phyloP scores from a whole-genome alignment of 2,888 invertebrate species.

The Phaedon cochleariae region DNA sequence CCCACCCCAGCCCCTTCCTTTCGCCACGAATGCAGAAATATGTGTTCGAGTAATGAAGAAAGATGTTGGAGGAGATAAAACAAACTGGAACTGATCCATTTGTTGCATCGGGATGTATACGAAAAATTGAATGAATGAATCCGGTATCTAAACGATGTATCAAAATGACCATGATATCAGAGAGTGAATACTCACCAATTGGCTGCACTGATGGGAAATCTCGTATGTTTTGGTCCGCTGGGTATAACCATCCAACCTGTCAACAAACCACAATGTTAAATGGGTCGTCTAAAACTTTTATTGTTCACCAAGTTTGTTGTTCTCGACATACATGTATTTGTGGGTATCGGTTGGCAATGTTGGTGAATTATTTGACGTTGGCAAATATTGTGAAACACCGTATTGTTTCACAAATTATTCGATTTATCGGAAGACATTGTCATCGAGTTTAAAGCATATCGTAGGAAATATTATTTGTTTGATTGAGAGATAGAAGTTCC shows the following conservation, averaged over 20 bases:
- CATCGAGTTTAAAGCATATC: too few species aligned
- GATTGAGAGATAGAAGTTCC: too few species aligned
- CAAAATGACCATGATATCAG: background rate
- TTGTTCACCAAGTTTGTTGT: background rate
- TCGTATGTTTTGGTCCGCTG: slow-evolving; percentile 40
- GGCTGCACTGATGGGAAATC: background rate
- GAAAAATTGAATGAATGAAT: too few species aligned
- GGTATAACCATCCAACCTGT: slow-evolving; percentile 39
- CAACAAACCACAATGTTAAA: slow-evolving; percentile 48
- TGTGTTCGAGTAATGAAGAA: too few species aligned
- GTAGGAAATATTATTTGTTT: too few species aligned
- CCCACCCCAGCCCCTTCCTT: too few species aligned
- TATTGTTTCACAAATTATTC: background rate
- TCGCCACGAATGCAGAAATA: too few species aligned
- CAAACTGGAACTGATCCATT: too few species aligned
- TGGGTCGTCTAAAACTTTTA: slow-evolving; percentile 7
- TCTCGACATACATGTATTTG: background rate
- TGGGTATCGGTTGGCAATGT: background rate
- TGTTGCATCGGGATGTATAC: too few species aligned
- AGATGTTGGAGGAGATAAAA: too few species aligned
- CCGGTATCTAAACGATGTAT: too few species aligned
- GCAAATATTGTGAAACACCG: background rate
- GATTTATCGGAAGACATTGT: background rate
- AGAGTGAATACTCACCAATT: background rate
- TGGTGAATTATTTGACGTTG: background rate